Base-by-base conservation (phyloP, 2,888 invertebrate genomes). In the Macaria liturata region DNA sequence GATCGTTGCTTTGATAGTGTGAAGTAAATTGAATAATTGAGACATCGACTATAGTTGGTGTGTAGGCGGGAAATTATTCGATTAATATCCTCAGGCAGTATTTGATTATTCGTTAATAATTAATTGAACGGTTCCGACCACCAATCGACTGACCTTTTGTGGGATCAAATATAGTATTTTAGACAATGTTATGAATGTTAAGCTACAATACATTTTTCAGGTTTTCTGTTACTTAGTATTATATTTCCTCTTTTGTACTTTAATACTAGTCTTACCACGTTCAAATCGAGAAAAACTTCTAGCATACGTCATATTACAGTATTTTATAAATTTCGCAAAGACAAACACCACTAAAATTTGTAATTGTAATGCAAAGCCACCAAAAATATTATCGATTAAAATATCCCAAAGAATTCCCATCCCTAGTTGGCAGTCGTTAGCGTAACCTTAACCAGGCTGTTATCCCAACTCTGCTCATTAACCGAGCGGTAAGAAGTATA, bases 401-500 rank as follows among this genome's bases (percentile, higher is more conserved):
- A 42, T 57, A 32, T 37, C 34, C 5, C 4, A 37, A 4, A 37
- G 34, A 20, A 20, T 49, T 59, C 55, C 46, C 59, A 52, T 50
- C 64, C 39, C 59, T 61, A 59, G 4, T 42, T 40, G 32, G 51
- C 44, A 30, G 30, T 20, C 20, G 49, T 40, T 56, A 59, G 59
- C 53, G 50, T 44, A 58, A 57, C 61, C 44, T 63, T 54, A 55
- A 61, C 65, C 61, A 50, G 65, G 59, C 57, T 59, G 66, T 63
- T 65, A 66, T 62, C 62, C 53, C 46, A 66, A 66, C 61, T 62
- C 62, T 47, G 46, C 52, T 59, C 62, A 61, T 64, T 59, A 61
- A 61, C 51, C 43, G 46, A 46, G 46, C 46, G 46, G 61, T 46
- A 58, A 54, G 61, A 58, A 61, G 40, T 44, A 44, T 6, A 44